Evolutionary conservation across 2,888 invertebrate species (phyloP).

Genomic region (Kuschelorhynchus macadamiae): DNA sequence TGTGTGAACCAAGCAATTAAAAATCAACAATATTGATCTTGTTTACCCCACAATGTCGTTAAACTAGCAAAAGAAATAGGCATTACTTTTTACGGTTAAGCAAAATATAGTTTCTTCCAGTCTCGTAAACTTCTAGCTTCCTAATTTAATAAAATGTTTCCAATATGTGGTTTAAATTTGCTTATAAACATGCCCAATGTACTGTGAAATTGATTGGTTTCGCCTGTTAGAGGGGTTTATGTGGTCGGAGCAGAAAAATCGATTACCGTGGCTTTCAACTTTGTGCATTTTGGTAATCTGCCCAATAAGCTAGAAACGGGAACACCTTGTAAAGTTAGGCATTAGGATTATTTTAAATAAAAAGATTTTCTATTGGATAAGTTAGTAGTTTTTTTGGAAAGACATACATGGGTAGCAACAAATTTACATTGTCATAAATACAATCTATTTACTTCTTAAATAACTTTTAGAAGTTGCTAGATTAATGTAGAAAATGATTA

Average conservation of each 20-base stretch:
- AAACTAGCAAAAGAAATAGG: no score
- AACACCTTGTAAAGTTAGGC: slow-evolving; percentile 15
- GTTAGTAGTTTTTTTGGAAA: no score
- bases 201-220: slow-evolving; percentile 69
- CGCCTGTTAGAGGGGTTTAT: slow-evolving; percentile 52
- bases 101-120: no score
- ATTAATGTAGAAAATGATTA: no score
- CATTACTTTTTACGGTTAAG: no score
- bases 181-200: slow-evolving; percentile 64
- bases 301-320: slow-evolving; percentile 37
- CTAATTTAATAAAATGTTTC: slow-evolving; percentile 58
- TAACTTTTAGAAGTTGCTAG: no score
- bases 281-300: slow-evolving; percentile 30
- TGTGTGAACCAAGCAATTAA: no score
- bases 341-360: background rate
- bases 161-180: slow-evolving; percentile 59
- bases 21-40: no score
- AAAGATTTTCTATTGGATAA: background rate
- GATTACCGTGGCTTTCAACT: slow-evolving; percentile 31
- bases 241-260: slow-evolving; percentile 45
- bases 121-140: slow-evolving; percentile 19
- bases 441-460: no score
- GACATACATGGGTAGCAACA: no score
- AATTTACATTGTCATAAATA: no score
- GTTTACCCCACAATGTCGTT: no score